Evolutionary conservation across 2,113 vertebrate genomes (phyloP), one percentile per base, ranked within the genome.

Genomic region (Labeo catla): DNA sequence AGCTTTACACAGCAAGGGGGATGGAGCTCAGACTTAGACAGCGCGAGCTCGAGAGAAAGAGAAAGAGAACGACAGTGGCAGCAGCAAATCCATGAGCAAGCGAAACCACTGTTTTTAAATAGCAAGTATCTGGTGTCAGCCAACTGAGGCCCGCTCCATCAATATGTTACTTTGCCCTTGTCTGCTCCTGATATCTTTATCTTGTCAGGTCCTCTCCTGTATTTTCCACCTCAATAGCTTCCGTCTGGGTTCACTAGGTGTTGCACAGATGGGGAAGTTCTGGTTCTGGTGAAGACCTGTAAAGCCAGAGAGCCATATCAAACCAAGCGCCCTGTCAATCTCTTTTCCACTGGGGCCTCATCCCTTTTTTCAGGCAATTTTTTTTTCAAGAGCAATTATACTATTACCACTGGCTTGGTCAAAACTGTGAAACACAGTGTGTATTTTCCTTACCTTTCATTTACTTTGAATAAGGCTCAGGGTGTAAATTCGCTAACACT

Each of bases 91-190:
- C 94, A 94, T 94, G 94, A 95, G 93, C 92, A 92, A 94, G 94
- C 92, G 90, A 95, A 95, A 93, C 90, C 92, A 92, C 92, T 93
- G 94, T 94, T 95, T 88, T 95, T 95, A 95, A 94, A 95, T 95
- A 94, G 94, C 93, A 93, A 92, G 93, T 94, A 94, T 95, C 94
- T 93, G 92, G 93, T 94, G 92, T 94, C 93, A 86, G 91, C 83
- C 74, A 84, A 89, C 89, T 93, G 92, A 92, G 92, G 89, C 91
- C 91, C 88, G 90, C 91, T 93, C 90, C 91, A 93, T 94, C 94
- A 93, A 94, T 94, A 94, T 93, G 93, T 90, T 93, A 92, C 91
- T 93, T 91, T 94, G 93, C 94, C 93, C 94, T 95, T 94, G 94
- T 94, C 94, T 93, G 91, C 92, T 93, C 87, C 93, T 92, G 92